Conservation (phyloP, 2,888 invertebrate genomes). For the Drosophila pegasa region DNA sequence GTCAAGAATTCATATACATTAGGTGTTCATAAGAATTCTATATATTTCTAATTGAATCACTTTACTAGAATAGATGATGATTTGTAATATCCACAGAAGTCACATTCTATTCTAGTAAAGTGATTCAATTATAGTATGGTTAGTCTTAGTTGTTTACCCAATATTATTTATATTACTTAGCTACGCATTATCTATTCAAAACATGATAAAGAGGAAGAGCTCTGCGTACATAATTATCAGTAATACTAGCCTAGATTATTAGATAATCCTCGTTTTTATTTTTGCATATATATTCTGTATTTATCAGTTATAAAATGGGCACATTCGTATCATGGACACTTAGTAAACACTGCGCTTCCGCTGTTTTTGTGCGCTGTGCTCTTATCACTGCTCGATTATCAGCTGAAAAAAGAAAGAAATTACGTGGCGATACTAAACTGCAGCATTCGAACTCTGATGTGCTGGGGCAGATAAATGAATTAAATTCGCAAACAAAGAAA, state of each 20-base stretch:
- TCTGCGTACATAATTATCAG: constrained; percentile 14
- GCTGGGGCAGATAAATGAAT: neutral
- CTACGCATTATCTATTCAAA: neutral
- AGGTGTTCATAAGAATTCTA: too few relatives aligned
- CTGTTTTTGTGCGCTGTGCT: neutral
- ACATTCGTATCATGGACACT: constrained; percentile 1
- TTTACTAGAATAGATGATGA: too few relatives aligned
- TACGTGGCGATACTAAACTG: constrained; percentile 44
- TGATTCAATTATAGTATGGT: too few relatives aligned
- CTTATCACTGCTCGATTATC: constrained; percentile 45
- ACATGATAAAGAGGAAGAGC: constrained; percentile 6
- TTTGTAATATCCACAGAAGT: too few relatives aligned
- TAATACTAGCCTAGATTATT: constrained; percentile 18
- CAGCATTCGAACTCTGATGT: constrained; percentile 1
- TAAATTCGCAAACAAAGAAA: constrained; percentile 2
- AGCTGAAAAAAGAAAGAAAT: constrained; percentile 23
- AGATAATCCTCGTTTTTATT: constrained; percentile 26
- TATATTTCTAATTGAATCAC: too few relatives aligned
- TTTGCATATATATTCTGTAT: neutral
- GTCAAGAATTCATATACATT: too few relatives aligned
- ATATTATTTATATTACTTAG: neutral
- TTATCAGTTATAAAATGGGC: constrained; percentile 13
- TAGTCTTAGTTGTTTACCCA: too few relatives aligned
- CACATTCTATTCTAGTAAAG: too few relatives aligned
- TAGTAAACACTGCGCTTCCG: constrained; percentile 25